A percentile compares a stretch with the other conserved stretches of the same genome.
Conservation (phyloP, 2,113 vertebrate genomes). For the Clarias gariepinus region DNA sequence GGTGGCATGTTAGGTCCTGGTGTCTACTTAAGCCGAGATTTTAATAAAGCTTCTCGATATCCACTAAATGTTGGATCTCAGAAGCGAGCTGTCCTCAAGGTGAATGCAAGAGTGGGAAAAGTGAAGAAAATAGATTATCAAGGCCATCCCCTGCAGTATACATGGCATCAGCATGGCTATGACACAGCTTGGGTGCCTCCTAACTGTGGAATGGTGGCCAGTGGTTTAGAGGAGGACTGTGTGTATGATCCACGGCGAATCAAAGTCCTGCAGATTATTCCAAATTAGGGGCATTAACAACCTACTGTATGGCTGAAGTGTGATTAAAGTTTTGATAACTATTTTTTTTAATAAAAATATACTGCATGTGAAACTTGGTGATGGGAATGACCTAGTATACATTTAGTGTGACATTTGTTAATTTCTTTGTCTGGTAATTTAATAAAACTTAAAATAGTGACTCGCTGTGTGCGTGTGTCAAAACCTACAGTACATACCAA, state of each 20-base stretch:
- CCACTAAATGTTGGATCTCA: fast-evolving
- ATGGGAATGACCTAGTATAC: no score
- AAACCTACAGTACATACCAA: no score
- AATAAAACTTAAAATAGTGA: no score
- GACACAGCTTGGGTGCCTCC: slow-evolving; percentile 62
- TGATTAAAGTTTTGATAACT: no score
- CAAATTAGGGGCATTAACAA: neutral
- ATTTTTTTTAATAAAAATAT: no score
- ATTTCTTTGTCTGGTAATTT: no score
- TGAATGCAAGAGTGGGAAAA: slow-evolving; percentile 47
- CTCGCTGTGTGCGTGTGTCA: no score
- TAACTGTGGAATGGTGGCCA: slow-evolving; percentile 60
- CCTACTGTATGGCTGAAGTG: no score
- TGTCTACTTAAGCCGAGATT: slow-evolving; percentile 69
- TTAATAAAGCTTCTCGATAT: slow-evolving; percentile 62
- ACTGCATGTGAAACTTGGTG: no score
- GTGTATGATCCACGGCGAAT: slow-evolving; percentile 60
- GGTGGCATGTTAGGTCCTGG: slow-evolving; percentile 67
- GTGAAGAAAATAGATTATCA: slow-evolving; percentile 57
- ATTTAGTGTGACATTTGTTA: no score
- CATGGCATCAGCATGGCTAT: slow-evolving; percentile 35
- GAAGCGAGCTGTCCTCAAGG: slow-evolving; percentile 50
- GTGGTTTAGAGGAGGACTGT: slow-evolving; percentile 68
- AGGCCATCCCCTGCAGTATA: slow-evolving; percentile 52
- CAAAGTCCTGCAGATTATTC: neutral